Evolutionary conservation across 1,140 invertebrate species (phyloP).

Genomic region (Trichonephila clavata): DNA sequence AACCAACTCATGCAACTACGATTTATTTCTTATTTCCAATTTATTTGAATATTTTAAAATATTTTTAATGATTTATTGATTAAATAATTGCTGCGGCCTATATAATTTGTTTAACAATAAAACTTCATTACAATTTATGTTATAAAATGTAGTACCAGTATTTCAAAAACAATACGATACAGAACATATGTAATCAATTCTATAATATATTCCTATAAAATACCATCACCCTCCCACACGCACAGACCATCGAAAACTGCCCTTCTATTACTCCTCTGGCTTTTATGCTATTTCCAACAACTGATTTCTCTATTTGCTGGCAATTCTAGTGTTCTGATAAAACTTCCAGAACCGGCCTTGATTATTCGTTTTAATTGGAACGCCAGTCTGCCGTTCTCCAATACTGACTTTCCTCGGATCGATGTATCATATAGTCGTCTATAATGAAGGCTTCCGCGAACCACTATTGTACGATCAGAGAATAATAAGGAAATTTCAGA

Average conservation of each 20-base stretch:
- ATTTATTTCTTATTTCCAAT: too few species aligned
- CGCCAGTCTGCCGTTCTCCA: background rate
- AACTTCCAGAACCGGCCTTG: background rate
- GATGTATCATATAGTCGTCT: background rate
- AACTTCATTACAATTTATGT: too few species aligned
- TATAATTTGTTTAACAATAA: too few species aligned
- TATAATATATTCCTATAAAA: background rate
- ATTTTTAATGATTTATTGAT: too few species aligned
- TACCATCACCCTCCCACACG: too few species aligned
- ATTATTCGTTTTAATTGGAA: slow-evolving; percentile 7
- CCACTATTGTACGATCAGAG: background rate
- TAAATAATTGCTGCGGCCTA: too few species aligned
- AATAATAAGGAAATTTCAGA: slow-evolving; percentile 23
- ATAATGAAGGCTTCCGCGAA: slow-evolving; percentile 27
- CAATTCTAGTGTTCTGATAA: slow-evolving; percentile 12
- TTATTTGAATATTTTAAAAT: too few species aligned
- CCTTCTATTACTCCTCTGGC: background rate
- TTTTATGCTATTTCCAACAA: background rate
- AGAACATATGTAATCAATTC: background rate
- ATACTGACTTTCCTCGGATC: slow-evolving; percentile 12
- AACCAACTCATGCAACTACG: too few species aligned
- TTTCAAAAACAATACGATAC: background rate
- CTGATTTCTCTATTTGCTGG: background rate
- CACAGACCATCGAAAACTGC: too few species aligned
- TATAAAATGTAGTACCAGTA: too few species aligned